A percentile compares a stretch with the other conserved stretches of the same genome.
These are phyloP conservation scores for Cerastis rubricosa DNA, from an alignment of 2,888 invertebrate species.

Conservation along the genomic window DNA sequence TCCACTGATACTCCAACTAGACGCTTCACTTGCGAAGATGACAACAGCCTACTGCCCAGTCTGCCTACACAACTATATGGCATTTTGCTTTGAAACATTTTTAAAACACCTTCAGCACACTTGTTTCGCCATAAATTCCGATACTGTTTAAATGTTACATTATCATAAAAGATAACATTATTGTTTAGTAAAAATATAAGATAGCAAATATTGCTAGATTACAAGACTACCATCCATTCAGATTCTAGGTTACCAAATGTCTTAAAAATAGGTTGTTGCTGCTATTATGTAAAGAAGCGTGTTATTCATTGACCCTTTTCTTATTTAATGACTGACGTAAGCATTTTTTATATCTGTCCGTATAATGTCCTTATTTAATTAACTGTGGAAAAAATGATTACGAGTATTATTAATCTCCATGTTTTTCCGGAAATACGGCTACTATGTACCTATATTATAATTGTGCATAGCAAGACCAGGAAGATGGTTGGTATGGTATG, in stretches of 20 bases:
- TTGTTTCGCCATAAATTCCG: neutral
- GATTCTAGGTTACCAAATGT: neutral
- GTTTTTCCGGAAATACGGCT: slow-evolving; percentile 1
- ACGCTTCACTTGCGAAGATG: slow-evolving; percentile 23
- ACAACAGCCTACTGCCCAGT: slow-evolving; percentile 6
- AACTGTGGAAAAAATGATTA: slow-evolving; percentile 8
- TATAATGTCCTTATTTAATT: neutral
- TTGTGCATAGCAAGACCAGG: neutral
- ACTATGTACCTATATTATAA: neutral
- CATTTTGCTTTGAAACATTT: slow-evolving; percentile 34
- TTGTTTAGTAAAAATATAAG: slow-evolving; percentile 1
- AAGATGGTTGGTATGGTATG: too few relatives aligned
- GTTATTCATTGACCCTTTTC: neutral
- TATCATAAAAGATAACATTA: slow-evolving; percentile 26
- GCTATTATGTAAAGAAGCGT: neutral
- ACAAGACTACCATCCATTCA: too few relatives aligned
- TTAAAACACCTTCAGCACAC: neutral
- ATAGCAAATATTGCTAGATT: neutral
- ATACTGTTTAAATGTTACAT: neutral
- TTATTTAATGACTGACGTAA: neutral
- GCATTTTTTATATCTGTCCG: neutral
- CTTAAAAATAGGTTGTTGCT: neutral
- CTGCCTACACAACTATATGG: neutral
- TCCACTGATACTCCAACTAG: slow-evolving; percentile 70
- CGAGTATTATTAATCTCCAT: neutral